Evolutionary conservation across 1,140 invertebrate genomes (phyloP), one percentile per base, ranked within the genome.

Genomic region (Sycobia sp.): DNA sequence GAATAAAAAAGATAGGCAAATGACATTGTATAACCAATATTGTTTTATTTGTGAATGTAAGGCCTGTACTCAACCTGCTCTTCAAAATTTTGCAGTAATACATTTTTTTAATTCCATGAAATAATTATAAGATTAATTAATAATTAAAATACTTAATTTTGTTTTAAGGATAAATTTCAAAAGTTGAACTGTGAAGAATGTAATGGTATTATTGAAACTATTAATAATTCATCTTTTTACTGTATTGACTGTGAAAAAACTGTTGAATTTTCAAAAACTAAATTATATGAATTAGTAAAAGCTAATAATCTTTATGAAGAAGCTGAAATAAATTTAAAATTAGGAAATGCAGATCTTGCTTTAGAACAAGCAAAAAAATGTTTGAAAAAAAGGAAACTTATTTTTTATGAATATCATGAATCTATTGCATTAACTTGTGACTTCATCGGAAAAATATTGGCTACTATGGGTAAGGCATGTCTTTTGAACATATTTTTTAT

Each of bases 1-100:
- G 83, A 62, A 75, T 1, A 81, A 75, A 41, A 61, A 79, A 16
- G 82, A 88, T 16, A 81, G 91, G 51, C 86, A 88, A 66, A 72
- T 83, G 32, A 68, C 74, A n/a, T 76, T 93, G 4, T 74, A 79
- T 49, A 82, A 80, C 16, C 91, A 92, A 71, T 93, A 93, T 74
- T 85, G 83, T 75, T 93, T 93, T 73, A 75, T 73, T 0, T 93
- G 91, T 75, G 65, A 74, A 16, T 93, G 91, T 77, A 49, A 71
- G 27, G 79, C 84, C 4, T 93, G 91, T 69, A 79, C 74, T 22
- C 75, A 81, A 69, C 71, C 76, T 8, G 69, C 81, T 53, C 73
- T 80, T 39, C 70, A 76, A 47, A 75, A 84, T 64, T 87, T 85
- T 71, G 75, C 81, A 63, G 86, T 87, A 75, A 69, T 69, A 51